Percentiles rank a stretch among this genome's conserved stretches.
phyloP scores from a whole-genome alignment of 37 sponge, comb jelly and placozoan species.

The Geodia barretti region DNA sequence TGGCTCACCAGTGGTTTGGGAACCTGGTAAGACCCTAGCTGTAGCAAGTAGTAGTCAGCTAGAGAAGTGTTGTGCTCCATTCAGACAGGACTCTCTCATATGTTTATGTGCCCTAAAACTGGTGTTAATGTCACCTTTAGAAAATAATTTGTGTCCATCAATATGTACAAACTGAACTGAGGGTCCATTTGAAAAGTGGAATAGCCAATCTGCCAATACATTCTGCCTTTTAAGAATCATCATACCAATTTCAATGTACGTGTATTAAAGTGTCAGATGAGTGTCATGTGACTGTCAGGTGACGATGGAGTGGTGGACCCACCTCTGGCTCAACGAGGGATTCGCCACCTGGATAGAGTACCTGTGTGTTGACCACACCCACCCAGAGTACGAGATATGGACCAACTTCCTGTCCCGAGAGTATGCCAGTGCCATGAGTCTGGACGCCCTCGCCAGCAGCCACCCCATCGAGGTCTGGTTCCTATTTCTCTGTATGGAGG shows the following conservation, averaged over 20 bases:
- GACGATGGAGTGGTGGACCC: conserved; percentile 99
- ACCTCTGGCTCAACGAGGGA: conserved; percentile 98
- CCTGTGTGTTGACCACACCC: conserved; percentile 92
- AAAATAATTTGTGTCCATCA: no score
- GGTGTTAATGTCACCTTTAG: no score
- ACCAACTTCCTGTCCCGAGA: conserved; percentile 85
- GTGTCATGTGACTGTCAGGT: conserved; percentile 41
- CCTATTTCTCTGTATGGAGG: no score
- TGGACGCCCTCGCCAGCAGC: conserved; percentile 84
- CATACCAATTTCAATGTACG: no score
- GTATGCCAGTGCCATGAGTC: conserved; percentile 73
- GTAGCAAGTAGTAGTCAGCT: no score
- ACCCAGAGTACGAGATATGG: conserved; percentile 95
- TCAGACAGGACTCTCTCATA: no score
- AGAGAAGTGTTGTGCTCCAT: no score
- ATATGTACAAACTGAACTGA: no score
- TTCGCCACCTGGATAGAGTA: conserved; percentile 98
- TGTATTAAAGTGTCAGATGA: not conserved
- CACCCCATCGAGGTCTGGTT: conserved; percentile 90
- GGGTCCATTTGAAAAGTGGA: no score
- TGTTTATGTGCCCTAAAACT: no score
- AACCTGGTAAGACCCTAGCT: conserved; percentile 76
- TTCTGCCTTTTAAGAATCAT: no score
- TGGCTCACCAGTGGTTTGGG: conserved; percentile 99
- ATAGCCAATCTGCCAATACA: no score